A percentile compares a stretch with the other conserved stretches of the same genome.
Conservation (phyloP, 1,140 invertebrate genomes). For the Leptestheria dahalacensis region DNA sequence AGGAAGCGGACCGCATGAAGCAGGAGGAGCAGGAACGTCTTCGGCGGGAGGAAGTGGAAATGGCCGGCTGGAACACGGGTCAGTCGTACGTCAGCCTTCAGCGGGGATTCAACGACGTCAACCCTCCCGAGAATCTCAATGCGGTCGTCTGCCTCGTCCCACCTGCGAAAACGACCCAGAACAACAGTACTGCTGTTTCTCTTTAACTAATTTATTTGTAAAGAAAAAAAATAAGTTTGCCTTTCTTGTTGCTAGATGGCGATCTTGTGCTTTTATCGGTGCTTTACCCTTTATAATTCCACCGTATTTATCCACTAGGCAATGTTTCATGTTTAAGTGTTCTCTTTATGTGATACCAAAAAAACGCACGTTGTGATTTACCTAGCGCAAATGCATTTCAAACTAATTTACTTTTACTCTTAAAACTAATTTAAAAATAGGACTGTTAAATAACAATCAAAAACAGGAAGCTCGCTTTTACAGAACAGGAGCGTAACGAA, state of each 20-base stretch:
- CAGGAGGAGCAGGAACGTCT: conserved; percentile 22
- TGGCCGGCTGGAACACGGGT: conserved; percentile 9
- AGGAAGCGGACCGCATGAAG: conserved; percentile 51
- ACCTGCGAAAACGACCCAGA: not conserved
- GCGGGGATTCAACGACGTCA: not conserved
- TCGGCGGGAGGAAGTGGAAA: conserved; percentile 10
- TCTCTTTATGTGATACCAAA: not conserved
- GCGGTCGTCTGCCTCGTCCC: not conserved
- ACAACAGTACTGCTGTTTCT: not conserved
- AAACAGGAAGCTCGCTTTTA: not conserved
- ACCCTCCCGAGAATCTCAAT: not conserved
- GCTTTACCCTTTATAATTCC: too few species aligned
- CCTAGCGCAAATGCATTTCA: too few species aligned
- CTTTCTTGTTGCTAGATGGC: not conserved
- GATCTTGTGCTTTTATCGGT: not conserved
- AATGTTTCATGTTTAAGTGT: not conserved
- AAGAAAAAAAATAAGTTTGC: too few species aligned
- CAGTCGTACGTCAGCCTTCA: not conserved
- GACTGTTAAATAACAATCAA: not conserved
- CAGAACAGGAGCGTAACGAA: not conserved
- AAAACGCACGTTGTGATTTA: not conserved
- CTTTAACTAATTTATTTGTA: not conserved
- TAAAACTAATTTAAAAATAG: too few species aligned
- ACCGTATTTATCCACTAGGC: not conserved
- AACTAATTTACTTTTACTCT: too few species aligned